Percentiles rank a stretch among this genome's conserved stretches.
Conservation (phyloP, 2,888 invertebrate genomes). For the Holacanthella duospinosa region DNA sequence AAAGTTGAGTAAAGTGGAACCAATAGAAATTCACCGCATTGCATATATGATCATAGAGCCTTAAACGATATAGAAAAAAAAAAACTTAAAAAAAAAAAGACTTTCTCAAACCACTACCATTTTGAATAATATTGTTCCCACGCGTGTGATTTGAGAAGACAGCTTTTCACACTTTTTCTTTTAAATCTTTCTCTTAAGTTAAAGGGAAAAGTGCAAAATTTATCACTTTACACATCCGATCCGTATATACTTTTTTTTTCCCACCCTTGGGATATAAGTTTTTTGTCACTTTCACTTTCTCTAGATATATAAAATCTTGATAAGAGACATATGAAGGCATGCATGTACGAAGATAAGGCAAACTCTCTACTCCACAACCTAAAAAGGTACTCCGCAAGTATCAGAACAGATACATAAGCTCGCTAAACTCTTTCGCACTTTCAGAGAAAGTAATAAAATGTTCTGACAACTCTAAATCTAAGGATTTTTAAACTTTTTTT, state of each 20-base stretch:
- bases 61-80: too few species aligned
- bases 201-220: slow-evolving; percentile 21
- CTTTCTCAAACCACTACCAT: neutral
- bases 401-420: neutral
- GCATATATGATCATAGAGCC: too few species aligned
- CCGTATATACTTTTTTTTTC: neutral
- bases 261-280: too few species aligned
- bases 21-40: too few species aligned
- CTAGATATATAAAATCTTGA: neutral
- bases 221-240: slow-evolving; percentile 22
- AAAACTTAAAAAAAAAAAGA: neutral
- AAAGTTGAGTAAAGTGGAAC: too few species aligned
- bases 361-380: neutral
- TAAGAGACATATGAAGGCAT: neutral
- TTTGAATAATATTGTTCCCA: slow-evolving; percentile 33
- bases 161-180: slow-evolving; percentile 30
- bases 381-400: neutral
- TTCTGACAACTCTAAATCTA: neutral
- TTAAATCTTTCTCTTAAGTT: slow-evolving; percentile 25
- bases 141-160: slow-evolving; percentile 29
- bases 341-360: neutral
- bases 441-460: neutral
- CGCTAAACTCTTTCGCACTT: neutral
- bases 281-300: neutral
- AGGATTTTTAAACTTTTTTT: neutral